Conservation (phyloP, 2,113 vertebrate species). For the Triplophysa tibetana region DNA sequence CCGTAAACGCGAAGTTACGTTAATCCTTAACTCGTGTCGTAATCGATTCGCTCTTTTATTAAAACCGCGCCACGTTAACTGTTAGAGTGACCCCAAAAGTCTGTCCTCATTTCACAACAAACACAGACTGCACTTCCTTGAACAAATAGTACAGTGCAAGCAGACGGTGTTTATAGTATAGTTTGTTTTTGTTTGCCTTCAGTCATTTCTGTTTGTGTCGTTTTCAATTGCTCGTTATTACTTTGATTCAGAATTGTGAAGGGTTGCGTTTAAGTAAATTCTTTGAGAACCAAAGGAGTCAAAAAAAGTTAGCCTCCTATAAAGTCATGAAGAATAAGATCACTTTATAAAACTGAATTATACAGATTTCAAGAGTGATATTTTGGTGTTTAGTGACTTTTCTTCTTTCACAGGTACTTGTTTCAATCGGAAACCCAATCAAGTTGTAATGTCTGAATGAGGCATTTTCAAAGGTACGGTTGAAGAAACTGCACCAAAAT, state of each 20-base stretch:
- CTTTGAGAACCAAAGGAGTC: background rate
- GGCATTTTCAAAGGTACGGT: background rate
- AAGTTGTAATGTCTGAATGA: background rate
- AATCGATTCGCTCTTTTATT: background rate
- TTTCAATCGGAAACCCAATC: background rate
- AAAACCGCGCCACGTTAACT: slow-evolving; percentile 30
- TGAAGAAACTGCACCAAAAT: background rate
- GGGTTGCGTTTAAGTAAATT: background rate
- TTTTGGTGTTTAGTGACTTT: background rate
- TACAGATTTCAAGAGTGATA: too few relatives aligned
- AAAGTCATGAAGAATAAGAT: background rate
- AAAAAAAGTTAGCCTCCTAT: too few relatives aligned
- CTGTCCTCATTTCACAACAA: slow-evolving; percentile 48
- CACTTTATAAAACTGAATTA: too few relatives aligned
- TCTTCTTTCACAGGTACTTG: background rate
- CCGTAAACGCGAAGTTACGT: slow-evolving; percentile 38
- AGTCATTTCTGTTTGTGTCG: background rate
- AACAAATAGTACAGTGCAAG: slow-evolving; percentile 43
- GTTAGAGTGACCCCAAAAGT: slow-evolving; percentile 37
- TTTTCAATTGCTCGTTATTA: background rate
- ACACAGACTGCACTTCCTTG: slow-evolving; percentile 62
- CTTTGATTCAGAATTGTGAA: background rate
- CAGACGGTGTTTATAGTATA: background rate
- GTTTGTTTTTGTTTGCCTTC: background rate
- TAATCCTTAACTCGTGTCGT: background rate